Evolutionary conservation across 2,797 vertebrate genomes (phyloP), one percentile per base, ranked within the genome.

Genomic region (Paratrypauchen microcephalus): DNA sequence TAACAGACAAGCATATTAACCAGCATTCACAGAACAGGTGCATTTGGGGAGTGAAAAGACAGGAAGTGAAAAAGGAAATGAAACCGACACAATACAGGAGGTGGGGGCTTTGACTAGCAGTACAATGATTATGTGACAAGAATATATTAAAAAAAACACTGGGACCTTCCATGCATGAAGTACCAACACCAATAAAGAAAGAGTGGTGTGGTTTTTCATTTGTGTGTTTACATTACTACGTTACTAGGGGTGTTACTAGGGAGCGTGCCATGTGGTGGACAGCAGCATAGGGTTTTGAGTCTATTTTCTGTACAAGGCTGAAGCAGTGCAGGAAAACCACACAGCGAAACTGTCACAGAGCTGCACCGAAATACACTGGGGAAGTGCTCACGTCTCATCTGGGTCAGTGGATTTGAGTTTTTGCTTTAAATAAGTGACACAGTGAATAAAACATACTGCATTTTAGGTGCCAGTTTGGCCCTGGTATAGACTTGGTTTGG

Each of bases 321-420:
- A 72, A 65, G 83, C 81, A 75, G 80, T 1, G 59, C 77, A 87
- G 80, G 80, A 15, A 90, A 91, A 89, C 88, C 87, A 83, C 87
- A 91, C 75, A 69, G 69, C 72, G 82, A 84, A 75, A 71, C 83
- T 83, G 84, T 77, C 86, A 87, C 80, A 81, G 74, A 12, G 54
- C 82, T 82, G 80, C 71, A 76, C 77, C 73, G 74, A 86, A 86
- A 80, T 13, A 57, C 69, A 76, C 77, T 72, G 77, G 79, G 68
- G 86, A 82, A 83, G 72, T 80, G 62, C 70, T 78, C 62, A 30
- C 70, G 66, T 74, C 79, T 82, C 77, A 87, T 86, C 77, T 85
- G 77, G 83, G 77, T 86, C 81, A 85, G 75, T 52, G 0, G 73
- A 77, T 80, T 75, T 83, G 76, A 74, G 71, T 68, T 77, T n/a